phyloP scores from a whole-genome alignment of 1,140 invertebrate species.

The Coboldia fuscipes region DNA sequence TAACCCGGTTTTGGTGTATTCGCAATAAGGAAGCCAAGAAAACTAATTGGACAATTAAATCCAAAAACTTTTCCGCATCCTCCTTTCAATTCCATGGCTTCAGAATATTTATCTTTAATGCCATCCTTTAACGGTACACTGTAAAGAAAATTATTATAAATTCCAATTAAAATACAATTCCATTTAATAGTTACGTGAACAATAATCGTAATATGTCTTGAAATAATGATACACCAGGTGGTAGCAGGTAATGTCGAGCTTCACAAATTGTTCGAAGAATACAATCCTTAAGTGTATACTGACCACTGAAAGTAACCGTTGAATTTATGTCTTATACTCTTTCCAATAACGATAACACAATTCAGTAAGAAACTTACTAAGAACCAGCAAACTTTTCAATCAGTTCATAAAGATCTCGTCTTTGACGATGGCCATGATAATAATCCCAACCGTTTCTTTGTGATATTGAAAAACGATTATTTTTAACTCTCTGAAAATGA shows the following conservation, averaged over 20 bases:
- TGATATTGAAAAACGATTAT: conserved; percentile 15
- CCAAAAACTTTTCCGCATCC: no score
- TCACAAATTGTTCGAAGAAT: conserved; percentile 45
- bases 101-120: conserved; percentile 2
- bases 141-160: conserved; percentile 7
- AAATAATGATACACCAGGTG: conserved; percentile 34
- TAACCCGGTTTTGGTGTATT: no score
- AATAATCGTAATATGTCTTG: conserved; percentile 40
- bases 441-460: conserved; percentile 1
- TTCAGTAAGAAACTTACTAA: no score
- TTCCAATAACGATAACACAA: no score
- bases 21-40: no score
- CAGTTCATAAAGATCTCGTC: conserved; percentile 1
- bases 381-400: no score
- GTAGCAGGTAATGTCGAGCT: conserved; percentile 28
- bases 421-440: neutral
- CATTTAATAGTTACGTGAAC: conserved; percentile 28
- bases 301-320: conserved; percentile 24
- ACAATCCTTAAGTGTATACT: conserved; percentile 38
- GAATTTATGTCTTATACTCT: conserved; percentile 2
- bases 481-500: no score
- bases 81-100: conserved; percentile 4
- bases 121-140: conserved; percentile 3
- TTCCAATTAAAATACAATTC: conserved; percentile 3
- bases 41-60: no score